phyloP scores from a whole-genome alignment of 2,113 vertebrate species.

The western clawed frog (Xenopus tropicalis) region DNA sequence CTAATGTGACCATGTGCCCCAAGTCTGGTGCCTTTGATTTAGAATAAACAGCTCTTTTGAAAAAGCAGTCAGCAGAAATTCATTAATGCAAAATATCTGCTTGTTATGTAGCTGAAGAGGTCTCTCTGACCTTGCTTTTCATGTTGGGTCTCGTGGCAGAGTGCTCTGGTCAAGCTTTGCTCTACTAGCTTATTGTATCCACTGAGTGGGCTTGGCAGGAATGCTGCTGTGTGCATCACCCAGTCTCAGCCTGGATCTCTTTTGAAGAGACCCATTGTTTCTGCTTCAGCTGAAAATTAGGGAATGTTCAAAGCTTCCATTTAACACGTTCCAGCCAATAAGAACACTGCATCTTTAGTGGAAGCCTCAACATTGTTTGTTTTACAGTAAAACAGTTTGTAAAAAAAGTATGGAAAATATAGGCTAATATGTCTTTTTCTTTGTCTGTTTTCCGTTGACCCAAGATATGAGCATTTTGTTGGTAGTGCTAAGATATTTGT shows the following conservation, averaged over 20 bases:
- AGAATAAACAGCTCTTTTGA: not conserved
- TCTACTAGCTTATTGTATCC: conserved; percentile 4
- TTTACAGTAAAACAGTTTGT: no score
- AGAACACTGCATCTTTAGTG: conserved; percentile 14
- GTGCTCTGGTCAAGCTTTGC: conserved; percentile 11
- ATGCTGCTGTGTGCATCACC: not conserved
- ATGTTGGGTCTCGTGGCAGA: conserved; percentile 18
- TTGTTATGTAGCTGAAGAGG: conserved; percentile 10
- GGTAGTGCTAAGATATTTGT: no score
- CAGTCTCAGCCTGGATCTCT: not conserved
- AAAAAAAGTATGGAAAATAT: no score
- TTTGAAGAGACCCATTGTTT: conserved; percentile 27
- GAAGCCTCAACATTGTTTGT: not conserved
- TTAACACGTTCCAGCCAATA: conserved; percentile 6
- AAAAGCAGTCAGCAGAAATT: not conserved
- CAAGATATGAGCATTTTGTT: no score
- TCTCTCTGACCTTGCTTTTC: conserved; percentile 9
- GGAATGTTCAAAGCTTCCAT: conserved; percentile 27
- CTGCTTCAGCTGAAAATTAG: not conserved
- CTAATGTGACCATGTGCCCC: no score
- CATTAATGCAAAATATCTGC: conserved; percentile 30
- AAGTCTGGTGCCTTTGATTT: no score
- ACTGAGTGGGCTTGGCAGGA: conserved; percentile 29
- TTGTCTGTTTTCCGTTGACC: no score
- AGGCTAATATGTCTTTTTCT: no score